Base-by-base conservation (phyloP, 2,113 vertebrate genomes). In the Syngnathus scovelli region DNA sequence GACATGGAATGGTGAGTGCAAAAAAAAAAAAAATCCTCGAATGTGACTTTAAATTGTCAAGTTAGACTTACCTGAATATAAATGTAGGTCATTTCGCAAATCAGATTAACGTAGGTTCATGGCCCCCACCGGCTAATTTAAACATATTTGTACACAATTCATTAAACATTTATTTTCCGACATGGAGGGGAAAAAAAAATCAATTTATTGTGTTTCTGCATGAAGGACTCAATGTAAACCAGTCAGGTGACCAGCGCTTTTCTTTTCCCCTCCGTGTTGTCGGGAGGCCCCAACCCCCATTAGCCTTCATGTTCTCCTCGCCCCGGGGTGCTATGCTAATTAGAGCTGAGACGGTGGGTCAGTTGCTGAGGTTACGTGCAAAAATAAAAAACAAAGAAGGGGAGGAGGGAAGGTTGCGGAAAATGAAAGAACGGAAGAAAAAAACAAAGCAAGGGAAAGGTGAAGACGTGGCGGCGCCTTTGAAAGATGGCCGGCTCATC, bases 1-100 rank as follows among this genome's bases (percentile, higher is more conserved):
- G 96, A 39, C 84, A 92, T 78, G 93, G 93, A 82, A 98, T 96
- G 96, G 96, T 98, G 91, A 92, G 92, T 0, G 27, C 13, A 21
- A 21, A 61, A 61, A 9, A 19, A 36, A 11, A 27, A 41, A n/a
- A n/a, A n/a, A n/a, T 51, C 21, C 21, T 52, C 2, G 1, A 15
- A 49, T 8, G 15, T 36, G 5, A 33, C 1, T 36, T 36, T 16
- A 3, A 18, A 3, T 58, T 15, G 13, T 33, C 27, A 33, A 33
- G 27, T 33, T 33, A 33, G 27, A 33, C 27, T 33, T 33, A 33
- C 27, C 27, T 33, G 27, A 33, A 33, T 33, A 33, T 33, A 33
- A 33, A 33, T 33, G 27, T 33, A 33, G 27, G 27, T 33, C 27
- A 33, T 33, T 33, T 33, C 27, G 3, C 27, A 33, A 33, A 33